Conservation (phyloP, 2,888 invertebrate genomes). For the Agrilus cyanescens region DNA sequence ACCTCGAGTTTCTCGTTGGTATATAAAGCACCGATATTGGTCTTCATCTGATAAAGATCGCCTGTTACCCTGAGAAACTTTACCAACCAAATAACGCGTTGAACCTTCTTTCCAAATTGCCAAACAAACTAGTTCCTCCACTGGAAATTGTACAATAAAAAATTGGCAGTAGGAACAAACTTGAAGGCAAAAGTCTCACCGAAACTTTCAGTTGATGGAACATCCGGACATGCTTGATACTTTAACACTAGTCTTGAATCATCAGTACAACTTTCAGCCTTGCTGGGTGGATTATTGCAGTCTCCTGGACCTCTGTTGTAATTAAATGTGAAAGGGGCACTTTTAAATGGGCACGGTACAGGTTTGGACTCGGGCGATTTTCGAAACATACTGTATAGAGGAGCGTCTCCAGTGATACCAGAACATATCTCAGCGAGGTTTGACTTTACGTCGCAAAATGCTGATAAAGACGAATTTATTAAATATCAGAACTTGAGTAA, state of each 20-base stretch:
- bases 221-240: constrained; percentile 74
- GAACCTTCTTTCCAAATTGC: constrained; percentile 79
- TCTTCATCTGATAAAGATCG: constrained; percentile 56
- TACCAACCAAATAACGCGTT: constrained; percentile 63
- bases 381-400: constrained; percentile 63
- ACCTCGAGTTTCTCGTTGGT: constrained; percentile 43
- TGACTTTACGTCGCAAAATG: constrained; percentile 44
- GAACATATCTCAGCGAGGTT: constrained; percentile 52
- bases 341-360: constrained; percentile 60
- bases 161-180: background rate
- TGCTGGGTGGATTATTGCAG: constrained; percentile 62
- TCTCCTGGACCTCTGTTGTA: constrained; percentile 66
- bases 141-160: constrained; percentile 33
- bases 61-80: constrained; percentile 51
- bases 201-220: constrained; percentile 63
- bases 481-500: constrained; percentile 1
- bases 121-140: constrained; percentile 69
- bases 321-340: constrained; percentile 70
- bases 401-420: constrained; percentile 57
- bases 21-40: constrained; percentile 73
- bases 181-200: constrained; percentile 38
- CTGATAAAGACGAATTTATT: constrained; percentile 31
- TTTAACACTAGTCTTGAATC: constrained; percentile 66
- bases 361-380: constrained; percentile 57
- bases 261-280: constrained; percentile 75